Base-by-base conservation (phyloP, 2,113 vertebrate genomes). In the Aplodontia rufa region DNA sequence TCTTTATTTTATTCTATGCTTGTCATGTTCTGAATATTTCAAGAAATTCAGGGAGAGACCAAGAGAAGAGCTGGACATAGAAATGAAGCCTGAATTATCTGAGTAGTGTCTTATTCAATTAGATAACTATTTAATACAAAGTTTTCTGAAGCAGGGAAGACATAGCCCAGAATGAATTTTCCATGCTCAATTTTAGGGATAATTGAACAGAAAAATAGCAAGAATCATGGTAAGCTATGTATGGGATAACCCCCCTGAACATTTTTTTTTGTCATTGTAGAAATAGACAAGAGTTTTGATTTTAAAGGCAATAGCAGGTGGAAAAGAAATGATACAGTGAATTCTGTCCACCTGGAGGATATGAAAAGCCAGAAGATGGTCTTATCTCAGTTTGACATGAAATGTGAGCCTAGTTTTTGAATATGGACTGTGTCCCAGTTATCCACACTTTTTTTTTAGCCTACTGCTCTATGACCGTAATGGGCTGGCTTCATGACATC, bases 331-430 rank as follows among this genome's bases (percentile, higher is more conserved):
- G 13, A 64, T 66, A 69, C 10, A 69, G 72, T 74, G 40, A 30
- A 37, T 75, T 64, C 4, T 69, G 93, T 82, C 37, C 60, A 78
- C 14, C 6, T 58, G 66, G 28, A 55, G 47, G 26, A 82, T 37
- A 3, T 71, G 87, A 51, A 90, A 93, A 90, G 47, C 13, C 51
- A 80, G 35, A 85, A 90, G 62, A 78, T 35, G 87, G 49, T 64
- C 88, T 90, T 35, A 82, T 86, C 60, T 93, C 90, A 87, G 37
- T 74, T 80, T 85, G 76, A 92, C 35, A 37, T 49, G 19, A 94
- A 92, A 71, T 53, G 19, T 37, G 87, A 92, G 22, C 28, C 64
- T 37, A 37, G 14, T 24, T 85, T 47, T 92, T 87, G 40, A 91
- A 51, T 95, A 90, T 47, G 88, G 53, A 80, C 79, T 3, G 0